Percentiles rank a stretch among this genome's conserved stretches.
Conservation (phyloP, 1,140 invertebrate species). For the Globodera rostochiensis region DNA sequence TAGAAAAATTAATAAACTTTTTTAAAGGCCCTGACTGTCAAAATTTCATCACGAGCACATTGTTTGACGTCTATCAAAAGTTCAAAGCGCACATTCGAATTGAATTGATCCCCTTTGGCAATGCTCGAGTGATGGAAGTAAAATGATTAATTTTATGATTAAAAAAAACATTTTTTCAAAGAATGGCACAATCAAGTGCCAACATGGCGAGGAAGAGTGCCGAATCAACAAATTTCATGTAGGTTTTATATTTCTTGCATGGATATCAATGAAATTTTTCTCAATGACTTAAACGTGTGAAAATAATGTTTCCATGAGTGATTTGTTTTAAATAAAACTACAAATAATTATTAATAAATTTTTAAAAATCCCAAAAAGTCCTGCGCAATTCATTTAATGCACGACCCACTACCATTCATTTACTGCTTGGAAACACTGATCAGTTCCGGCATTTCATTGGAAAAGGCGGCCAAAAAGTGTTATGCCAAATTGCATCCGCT, state of each 20-base stretch:
- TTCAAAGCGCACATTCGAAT: constrained; percentile 25
- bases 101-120: constrained; percentile 35
- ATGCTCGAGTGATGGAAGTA: constrained; percentile 33
- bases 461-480: constrained; percentile 39
- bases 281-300: too few species aligned
- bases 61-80: constrained; percentile 18
- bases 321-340: background rate
- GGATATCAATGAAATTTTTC: too few species aligned
- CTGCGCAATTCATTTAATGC: constrained; percentile 37
- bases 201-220: constrained; percentile 38
- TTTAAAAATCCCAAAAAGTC: constrained; percentile 12
- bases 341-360: background rate
- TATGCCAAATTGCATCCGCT: constrained; percentile 30
- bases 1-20: background rate
- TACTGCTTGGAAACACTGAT: constrained; percentile 33
- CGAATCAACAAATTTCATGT: constrained; percentile 36
- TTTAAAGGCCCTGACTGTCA: constrained; percentile 31
- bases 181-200: constrained; percentile 36
- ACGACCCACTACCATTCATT: constrained; percentile 35
- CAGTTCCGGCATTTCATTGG: constrained; percentile 23
- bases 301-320: too few species aligned
- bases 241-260: background rate
- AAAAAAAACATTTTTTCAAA: background rate
- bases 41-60: constrained; percentile 13
- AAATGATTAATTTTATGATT: constrained; percentile 7